A percentile compares a stretch with the other conserved stretches of the same genome.
These are phyloP conservation scores for Ciconia maguari DNA, from an alignment of 2,113 vertebrate species.

Conservation along the genomic window DNA sequence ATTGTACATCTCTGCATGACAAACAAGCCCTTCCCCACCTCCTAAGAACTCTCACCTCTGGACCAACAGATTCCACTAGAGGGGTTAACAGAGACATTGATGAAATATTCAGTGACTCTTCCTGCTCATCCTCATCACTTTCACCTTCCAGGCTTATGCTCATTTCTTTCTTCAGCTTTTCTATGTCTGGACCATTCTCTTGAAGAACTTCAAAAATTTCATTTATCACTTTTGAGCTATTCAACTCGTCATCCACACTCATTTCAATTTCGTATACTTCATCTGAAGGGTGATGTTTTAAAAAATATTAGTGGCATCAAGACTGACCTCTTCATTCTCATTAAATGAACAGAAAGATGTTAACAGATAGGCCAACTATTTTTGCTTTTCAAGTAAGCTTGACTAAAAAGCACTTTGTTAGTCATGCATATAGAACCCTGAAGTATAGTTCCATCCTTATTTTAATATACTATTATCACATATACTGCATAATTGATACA, in stretches of 20 bases:
- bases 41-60: constrained; percentile 73
- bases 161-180: constrained; percentile 63
- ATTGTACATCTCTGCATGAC: background rate
- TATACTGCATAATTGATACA: background rate
- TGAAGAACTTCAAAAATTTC: constrained; percentile 86
- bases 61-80: constrained; percentile 89
- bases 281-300: constrained; percentile 51
- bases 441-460: background rate
- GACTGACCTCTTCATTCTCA: background rate
- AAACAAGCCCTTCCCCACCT: background rate
- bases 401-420: background rate
- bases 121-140: constrained; percentile 74
- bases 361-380: background rate
- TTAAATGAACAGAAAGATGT: background rate
- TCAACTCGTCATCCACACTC: constrained; percentile 73
- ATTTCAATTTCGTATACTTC: constrained; percentile 71
- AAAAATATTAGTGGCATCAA: background rate
- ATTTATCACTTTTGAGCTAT: constrained; percentile 89
- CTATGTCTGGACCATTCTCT: constrained; percentile 72
- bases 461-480: background rate
- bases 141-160: constrained; percentile 66
- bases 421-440: background rate
- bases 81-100: constrained; percentile 97
- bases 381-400: background rate
- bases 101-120: constrained; percentile 91